Percentiles rank a stretch among this genome's conserved stretches.
phyloP scores from a whole-genome alignment of 2,797 vertebrate genomes.

The Eurystomus glaucurus region DNA sequence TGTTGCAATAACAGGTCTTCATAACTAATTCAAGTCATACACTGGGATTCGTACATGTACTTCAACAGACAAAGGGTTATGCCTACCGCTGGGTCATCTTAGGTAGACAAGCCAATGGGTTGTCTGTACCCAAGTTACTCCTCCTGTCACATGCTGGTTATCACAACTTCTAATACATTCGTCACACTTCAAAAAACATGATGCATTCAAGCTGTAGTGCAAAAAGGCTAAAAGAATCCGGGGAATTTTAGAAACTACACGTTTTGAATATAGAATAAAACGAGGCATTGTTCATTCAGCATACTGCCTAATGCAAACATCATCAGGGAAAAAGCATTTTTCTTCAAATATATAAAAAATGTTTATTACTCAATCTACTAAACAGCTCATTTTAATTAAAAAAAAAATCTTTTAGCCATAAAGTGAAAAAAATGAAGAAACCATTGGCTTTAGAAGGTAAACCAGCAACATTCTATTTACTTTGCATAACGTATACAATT shows the following conservation, averaged over 20 bases:
- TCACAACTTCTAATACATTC: background rate
- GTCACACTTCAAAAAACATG: background rate
- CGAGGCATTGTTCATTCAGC: background rate
- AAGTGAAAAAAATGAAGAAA: background rate
- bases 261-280: background rate
- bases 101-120: background rate
- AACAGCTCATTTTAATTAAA: background rate
- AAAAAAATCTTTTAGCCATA: background rate
- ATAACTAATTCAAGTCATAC: background rate
- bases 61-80: background rate
- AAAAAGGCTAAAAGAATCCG: background rate
- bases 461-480: background rate
- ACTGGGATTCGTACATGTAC: background rate
- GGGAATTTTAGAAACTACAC: background rate
- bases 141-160: background rate
- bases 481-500: background rate
- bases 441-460: background rate
- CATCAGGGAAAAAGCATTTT: rapidly evolving
- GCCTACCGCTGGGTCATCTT: rapidly evolving
- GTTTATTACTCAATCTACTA: background rate
- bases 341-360: background rate
- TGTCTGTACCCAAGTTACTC: background rate
- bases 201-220: background rate
- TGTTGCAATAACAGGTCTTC: background rate
- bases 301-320: background rate